Base-by-base conservation (phyloP, 1,140 invertebrate genomes). In the Hormaphis cornu region DNA sequence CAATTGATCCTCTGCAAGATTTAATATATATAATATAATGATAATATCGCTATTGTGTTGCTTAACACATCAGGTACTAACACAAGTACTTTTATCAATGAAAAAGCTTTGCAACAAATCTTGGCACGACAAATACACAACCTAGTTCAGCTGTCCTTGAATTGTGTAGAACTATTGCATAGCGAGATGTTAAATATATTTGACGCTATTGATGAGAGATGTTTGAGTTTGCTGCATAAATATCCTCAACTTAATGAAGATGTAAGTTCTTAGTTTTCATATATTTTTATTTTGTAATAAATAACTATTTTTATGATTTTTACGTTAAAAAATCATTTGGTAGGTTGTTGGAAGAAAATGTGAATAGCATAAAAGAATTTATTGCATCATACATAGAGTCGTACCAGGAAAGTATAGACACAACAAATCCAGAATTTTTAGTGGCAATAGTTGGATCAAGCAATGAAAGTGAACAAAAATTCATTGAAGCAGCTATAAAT, bases 141-240 rank as follows among this genome's bases (percentile, higher is more conserved):
- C 18, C 76, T 89, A 30, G 84, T 86, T 74, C 85, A 88, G 66
- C 87, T 88, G 10, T 83, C 84, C 71, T 73, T 89, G 37, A 75
- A 84, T 35, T 89, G 87, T 77, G 84, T 89, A 14, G 86, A 89
- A 73, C 75, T 89, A 28, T 87, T 89, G 8, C 86, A 89, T 74
- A 86, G 88, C 73, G 87, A 89, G 76, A 83, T 89, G 84, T 20
- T 40, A 26, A 42, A 42, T 0, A 59, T 59, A 26, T 59, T 59
- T 24, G 22, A 59, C 26, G 22, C 56, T 0, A 59, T 59, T 8
- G 56, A 59, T 22, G 1, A 1, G 12, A 42, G 9, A 14, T 20
- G 24, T 14, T 40, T 59, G 3, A 14, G 42, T 1, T 20, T 1
- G 16, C 14, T 59, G 1, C 22, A 14, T 14, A 16, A 35, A 26